Evolutionary conservation across 2,797 vertebrate species (phyloP), one percentile per base, ranked within the genome.

Genomic region (Rhincodon typus): DNA sequence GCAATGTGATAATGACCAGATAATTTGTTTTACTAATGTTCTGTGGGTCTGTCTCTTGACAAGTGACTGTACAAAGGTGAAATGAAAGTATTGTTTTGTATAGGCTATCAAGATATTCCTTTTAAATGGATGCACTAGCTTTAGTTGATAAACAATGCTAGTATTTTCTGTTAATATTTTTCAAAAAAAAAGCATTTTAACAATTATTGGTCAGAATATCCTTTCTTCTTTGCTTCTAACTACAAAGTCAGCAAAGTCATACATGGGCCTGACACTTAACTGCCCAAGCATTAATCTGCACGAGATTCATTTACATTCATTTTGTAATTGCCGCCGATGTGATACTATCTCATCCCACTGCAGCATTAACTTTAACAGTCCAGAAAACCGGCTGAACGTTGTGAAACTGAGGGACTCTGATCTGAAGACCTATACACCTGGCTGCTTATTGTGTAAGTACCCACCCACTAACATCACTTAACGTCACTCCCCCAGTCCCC

Each of bases 311-410:
- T 97, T 96, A 96, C 96, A 96, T 95, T 95, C 12, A 96, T 82
- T 96, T 84, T 88, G 95, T 96, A 94, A 96, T 96, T 96, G 96
- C 93, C 96, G 96, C 96, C 96, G 96, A 96, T 96, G 95, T 96
- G 96, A 53, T 96, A 96, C 42, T 96, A 96, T 96, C 96, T 96
- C 96, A 97, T 96, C 96, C 96, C 96, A 96, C 95, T 95, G 96
- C 96, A 96, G 96, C 96, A 96, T 97, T 96, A 96, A 96, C 96
- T 62, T 97, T 96, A 96, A 23, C 96, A 95, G 96, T 95, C 87
- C 96, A 96, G 96, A 96, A 97, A 97, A 97, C 67, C 34, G 96
- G 96, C 94, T 67, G 96, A 96, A 95, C 95, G 88, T 97, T 96
- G 87, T 96, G 96, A 96, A 96, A 97, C 94, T 82, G 62, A 94